Base-by-base conservation (phyloP, 2,888 invertebrate species). In the Unio delphinus region DNA sequence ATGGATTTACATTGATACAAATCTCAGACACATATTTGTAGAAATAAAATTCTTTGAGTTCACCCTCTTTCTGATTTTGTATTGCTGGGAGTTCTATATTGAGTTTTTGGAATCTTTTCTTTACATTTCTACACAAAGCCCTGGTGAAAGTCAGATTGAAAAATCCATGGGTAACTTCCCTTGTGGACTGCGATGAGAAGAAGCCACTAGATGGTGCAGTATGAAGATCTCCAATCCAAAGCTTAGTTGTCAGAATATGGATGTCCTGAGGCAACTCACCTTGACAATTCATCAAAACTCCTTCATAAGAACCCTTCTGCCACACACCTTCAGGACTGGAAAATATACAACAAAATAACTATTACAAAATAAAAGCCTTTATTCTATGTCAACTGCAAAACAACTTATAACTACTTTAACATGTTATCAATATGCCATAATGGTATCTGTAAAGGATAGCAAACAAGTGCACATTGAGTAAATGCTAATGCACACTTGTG, bases 1-100 rank as follows among this genome's bases (percentile, higher is more conserved):
- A 91, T 0, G 95, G 94, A 85, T 95, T 95, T 58, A 96, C 90
- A 57, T 93, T 94, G 18, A 95, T 91, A 68, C 95, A 94, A 30
- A 96, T 92, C 91, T 97, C 97, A 76, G 95, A 95, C 82, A 97
- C 94, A 69, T 93, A 94, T 80, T 82, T 76, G 63, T 83, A 80
- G 65, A 83, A 85, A 59, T 81, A 83, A 20, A 83, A 75, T 45
- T 82, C 78, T 61, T 80, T 72, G 20, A 70, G 60, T 5, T 77
- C 76, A 5, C 73, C 72, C 23, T 62, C n/a, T 58, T 55, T 34
- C 7, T 8, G 26, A 17, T 67, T 61, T 55, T 58, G 64, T 11
- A 82, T 57, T 8, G 65, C 70, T 0, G 78, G 75, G n/a, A 83
- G 72, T 59, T 83, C 84, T 23, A 81, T 74, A 61, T 81, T 86